A percentile compares a stretch with the other conserved stretches of the same genome.
Conservation (phyloP, 2,797 vertebrate genomes). For the Argentina silus region DNA sequence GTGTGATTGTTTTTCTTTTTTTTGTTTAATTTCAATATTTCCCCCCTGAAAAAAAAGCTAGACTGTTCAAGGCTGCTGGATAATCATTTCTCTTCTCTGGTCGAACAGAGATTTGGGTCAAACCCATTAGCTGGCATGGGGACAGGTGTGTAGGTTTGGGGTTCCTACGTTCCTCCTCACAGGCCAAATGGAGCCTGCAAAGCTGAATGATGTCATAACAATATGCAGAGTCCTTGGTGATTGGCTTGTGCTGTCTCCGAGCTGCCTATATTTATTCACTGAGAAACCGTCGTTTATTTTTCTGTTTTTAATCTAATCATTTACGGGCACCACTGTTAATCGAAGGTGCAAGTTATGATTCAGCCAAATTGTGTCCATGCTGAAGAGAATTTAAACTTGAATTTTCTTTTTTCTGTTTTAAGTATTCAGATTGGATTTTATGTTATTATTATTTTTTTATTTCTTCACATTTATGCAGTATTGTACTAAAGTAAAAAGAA, state of each 20-base stretch:
- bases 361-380: constrained; percentile 37
- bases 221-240: constrained; percentile 25
- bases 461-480: constrained; percentile 66
- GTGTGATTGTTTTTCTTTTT: constrained; percentile 20
- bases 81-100: constrained; percentile 30
- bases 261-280: constrained; percentile 50
- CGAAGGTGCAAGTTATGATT: constrained; percentile 34
- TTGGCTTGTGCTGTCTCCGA: constrained; percentile 27
- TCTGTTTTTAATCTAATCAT: constrained; percentile 38
- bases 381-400: constrained; percentile 41
- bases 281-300: constrained; percentile 10
- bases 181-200: constrained; percentile 21
- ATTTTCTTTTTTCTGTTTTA: constrained; percentile 39
- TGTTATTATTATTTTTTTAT: constrained; percentile 26
- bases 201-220: constrained; percentile 10
- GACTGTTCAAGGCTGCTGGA: constrained; percentile 32
- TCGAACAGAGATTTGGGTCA: constrained; percentile 24
- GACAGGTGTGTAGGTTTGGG: not conserved
- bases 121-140: constrained; percentile 32
- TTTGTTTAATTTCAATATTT: constrained; percentile 46
- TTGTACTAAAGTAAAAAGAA: constrained; percentile 57
- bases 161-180: constrained; percentile 23
- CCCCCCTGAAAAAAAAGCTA: constrained; percentile 17
- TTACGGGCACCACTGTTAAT: constrained; percentile 41
- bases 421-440: constrained; percentile 39